Percentiles rank a stretch among this genome's conserved stretches.
Evolutionary conservation across 2,113 vertebrate species (phyloP).

Genomic region (Rhynchopsitta pachyrhyncha): DNA sequence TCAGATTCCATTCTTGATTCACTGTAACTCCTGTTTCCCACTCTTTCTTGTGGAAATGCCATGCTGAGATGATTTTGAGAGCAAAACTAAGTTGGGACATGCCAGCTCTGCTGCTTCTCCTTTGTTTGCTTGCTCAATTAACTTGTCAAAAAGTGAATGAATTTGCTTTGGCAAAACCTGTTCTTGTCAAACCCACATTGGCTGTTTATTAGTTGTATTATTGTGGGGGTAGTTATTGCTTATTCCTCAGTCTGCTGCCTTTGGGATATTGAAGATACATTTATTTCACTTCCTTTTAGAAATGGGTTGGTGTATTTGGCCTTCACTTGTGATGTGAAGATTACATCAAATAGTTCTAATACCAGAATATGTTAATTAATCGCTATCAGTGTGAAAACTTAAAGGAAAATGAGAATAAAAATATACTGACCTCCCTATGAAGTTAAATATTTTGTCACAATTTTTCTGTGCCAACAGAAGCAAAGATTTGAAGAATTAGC

Average conservation of each 20-base stretch:
- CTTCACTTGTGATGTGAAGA: neutral
- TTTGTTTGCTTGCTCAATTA: neutral
- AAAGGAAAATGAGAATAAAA: neutral
- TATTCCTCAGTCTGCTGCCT: neutral
- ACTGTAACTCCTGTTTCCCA: neutral
- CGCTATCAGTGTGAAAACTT: neutral
- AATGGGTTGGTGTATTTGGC: neutral
- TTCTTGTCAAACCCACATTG: neutral
- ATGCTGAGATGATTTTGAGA: neutral
- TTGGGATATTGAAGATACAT: neutral
- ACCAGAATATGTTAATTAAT: neutral
- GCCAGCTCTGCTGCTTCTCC: neutral
- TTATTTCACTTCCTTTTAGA: neutral
- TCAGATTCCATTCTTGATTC: neutral
- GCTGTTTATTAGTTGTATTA: neutral
- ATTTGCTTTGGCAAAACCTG: neutral
- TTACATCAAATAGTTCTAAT: neutral
- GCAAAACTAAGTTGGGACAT: neutral
- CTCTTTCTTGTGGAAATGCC: neutral
- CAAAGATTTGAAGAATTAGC: neutral
- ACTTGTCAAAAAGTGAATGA: neutral
- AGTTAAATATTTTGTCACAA: neutral
- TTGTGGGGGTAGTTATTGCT: neutral
- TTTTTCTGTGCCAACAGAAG: neutral
- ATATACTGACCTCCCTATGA: neutral